Evolutionary conservation across 2,113 vertebrate genomes (phyloP), one percentile per base, ranked within the genome.

Genomic region (Caranx melampygus): DNA sequence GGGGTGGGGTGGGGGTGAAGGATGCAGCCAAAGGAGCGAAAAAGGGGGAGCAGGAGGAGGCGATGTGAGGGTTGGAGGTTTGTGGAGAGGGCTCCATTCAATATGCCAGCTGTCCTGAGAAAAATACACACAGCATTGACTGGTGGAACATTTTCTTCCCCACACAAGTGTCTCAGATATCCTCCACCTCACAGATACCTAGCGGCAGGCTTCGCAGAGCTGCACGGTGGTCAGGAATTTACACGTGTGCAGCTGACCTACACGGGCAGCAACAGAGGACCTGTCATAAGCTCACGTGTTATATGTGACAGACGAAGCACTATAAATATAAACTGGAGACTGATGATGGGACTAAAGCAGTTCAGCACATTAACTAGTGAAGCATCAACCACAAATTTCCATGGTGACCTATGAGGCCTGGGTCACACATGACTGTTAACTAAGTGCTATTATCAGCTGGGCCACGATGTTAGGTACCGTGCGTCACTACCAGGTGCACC

Each of bases 81-180:
- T 84, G 75, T 80, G 85, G 62, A 76, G 78, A 84, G 79, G 82
- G 70, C 72, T 80, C 78, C 81, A 77, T 87, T 89, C 84, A 89
- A 63, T 77, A 74, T 74, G 89, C 86, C 90, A 87, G 84, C 84
- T 84, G 87, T 91, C 87, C 86, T 80, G 84, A 87, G 87, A 86
- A 78, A 90, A 88, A 90, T 59, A 74, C 85, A 88, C 80, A 80
- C 76, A 68, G 69, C 63, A 62, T 21, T 79, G 84, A 81, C 71
- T 81, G 85, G 76, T 81, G 85, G 82, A 84, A 84, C 79, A 77
- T 88, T 83, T 81, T 87, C 73, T 75, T 75, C 52, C 70, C 33
- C 7, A 66, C 84, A 85, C 58, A 66, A 88, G 66, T 61, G 75
- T 79, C 87, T 82, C 75, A 64, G 64, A 85, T 80, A 61, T 82